Conservation (phyloP, 2,888 invertebrate genomes). For the Heliconius aoede region DNA sequence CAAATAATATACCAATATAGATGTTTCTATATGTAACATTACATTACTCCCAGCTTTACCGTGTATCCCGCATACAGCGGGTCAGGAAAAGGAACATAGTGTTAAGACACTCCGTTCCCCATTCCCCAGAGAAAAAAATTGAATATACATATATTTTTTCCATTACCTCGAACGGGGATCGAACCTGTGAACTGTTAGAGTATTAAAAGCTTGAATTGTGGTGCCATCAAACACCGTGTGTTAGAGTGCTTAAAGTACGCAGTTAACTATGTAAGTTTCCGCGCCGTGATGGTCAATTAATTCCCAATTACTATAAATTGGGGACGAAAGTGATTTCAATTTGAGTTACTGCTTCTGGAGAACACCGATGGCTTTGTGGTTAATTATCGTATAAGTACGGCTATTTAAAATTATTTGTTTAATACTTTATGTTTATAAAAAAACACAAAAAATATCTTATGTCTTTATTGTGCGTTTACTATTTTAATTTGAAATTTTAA, state of each 20-base stretch:
- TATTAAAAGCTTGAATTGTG: neutral
- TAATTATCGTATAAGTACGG: constrained; percentile 26
- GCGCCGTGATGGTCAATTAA: constrained; percentile 37
- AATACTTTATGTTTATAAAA: too few species aligned
- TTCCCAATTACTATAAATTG: constrained; percentile 41
- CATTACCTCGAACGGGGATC: neutral
- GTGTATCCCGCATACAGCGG: too few species aligned
- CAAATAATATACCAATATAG: neutral
- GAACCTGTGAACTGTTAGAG: neutral
- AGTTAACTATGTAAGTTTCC: constrained; percentile 26
- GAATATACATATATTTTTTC: neutral
- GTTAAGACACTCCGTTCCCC: too few species aligned
- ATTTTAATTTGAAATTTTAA: too few species aligned
- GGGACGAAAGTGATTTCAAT: constrained; percentile 44
- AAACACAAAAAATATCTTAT: too few species aligned
- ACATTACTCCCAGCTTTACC: too few species aligned
- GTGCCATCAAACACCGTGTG: neutral
- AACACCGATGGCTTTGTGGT: constrained; percentile 36
- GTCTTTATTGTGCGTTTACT: too few species aligned
- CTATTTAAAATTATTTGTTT: neutral
- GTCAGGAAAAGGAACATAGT: too few species aligned
- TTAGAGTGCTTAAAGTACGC: constrained; percentile 22
- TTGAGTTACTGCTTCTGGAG: constrained; percentile 30
- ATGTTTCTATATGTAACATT: neutral
- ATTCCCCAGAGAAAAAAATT: neutral